phyloP scores from a whole-genome alignment of 2,113 vertebrate species.

The Mesocricetus auratus region DNA sequence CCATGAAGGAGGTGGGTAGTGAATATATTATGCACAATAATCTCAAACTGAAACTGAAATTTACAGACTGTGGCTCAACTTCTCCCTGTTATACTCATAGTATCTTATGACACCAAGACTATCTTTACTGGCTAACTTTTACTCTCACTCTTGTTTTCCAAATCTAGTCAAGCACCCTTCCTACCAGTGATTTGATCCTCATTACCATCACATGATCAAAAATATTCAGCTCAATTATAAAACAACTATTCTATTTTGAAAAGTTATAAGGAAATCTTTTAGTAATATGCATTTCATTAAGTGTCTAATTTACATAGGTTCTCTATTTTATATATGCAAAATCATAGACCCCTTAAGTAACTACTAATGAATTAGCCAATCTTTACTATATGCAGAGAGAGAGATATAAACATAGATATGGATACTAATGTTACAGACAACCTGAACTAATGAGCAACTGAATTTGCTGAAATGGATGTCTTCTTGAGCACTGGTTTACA shows the following conservation, averaged over 20 bases:
- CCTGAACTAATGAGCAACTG: neutral
- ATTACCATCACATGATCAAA: neutral
- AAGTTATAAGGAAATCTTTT: neutral
- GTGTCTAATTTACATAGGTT: neutral
- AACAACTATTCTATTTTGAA: neutral
- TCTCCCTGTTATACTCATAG: neutral
- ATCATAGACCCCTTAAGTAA: neutral
- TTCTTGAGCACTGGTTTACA: slow-evolving; percentile 27
- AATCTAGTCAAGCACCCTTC: neutral
- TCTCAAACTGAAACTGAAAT: neutral
- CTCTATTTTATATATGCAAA: neutral
- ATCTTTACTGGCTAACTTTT: neutral
- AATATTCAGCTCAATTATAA: neutral
- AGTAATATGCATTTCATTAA: neutral
- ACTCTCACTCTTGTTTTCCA: neutral
- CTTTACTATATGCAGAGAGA: neutral
- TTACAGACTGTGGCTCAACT: neutral
- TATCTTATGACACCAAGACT: neutral
- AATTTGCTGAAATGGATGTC: slow-evolving; percentile 29
- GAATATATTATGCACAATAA: neutral
- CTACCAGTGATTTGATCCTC: neutral
- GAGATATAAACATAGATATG: neutral
- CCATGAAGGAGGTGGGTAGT: neutral
- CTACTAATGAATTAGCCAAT: neutral
- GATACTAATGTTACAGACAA: slow-evolving; percentile 25